Evolutionary conservation across 1,140 invertebrate genomes (phyloP).

Genomic region (Gyrodactylus bullatarudis): DNA sequence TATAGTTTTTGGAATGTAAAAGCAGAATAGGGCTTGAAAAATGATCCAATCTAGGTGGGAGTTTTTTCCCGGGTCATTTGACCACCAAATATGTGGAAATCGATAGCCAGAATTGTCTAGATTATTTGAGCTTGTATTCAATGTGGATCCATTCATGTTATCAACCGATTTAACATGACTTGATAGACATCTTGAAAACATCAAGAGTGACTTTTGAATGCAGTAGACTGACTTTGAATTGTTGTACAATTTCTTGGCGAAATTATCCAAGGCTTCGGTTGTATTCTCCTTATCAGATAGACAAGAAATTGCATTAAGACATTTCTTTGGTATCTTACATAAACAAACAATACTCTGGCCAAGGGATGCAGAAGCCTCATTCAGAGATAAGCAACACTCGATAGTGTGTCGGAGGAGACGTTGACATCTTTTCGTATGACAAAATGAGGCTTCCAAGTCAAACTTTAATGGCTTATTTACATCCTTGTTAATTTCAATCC

Average conservation of each 20-base stretch:
- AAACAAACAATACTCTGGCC: background rate
- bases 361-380: background rate
- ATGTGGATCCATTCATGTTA: background rate
- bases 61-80: background rate
- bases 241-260: background rate
- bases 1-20: background rate
- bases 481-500: background rate
- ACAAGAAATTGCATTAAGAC: background rate
- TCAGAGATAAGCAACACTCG: background rate
- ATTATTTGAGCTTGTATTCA: background rate
- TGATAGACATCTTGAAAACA: background rate
- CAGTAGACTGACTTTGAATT: background rate
- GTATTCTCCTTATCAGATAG: background rate
- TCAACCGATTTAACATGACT: background rate
- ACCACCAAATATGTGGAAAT: background rate
- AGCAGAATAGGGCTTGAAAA: background rate
- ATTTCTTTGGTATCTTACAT: background rate
- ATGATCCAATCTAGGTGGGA: background rate
- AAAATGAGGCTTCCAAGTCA: background rate
- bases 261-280: background rate
- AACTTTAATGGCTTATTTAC: background rate
- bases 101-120: background rate
- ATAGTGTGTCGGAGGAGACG: background rate
- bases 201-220: background rate
- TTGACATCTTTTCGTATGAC: background rate